phyloP scores from a whole-genome alignment of 1,140 invertebrate species.

The Nomia melanderi region DNA sequence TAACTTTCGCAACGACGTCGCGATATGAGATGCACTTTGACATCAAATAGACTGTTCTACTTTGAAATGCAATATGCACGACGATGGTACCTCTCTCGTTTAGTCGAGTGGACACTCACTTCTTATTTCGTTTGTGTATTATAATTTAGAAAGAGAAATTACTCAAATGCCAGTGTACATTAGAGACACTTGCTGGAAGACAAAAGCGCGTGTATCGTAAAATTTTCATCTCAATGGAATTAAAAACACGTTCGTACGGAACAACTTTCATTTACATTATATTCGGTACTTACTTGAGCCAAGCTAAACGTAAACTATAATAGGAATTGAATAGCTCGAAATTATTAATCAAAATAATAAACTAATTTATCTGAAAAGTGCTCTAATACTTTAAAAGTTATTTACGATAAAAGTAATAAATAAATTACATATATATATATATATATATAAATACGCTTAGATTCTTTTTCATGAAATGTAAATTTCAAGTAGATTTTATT shows the following conservation, averaged over 20 bases:
- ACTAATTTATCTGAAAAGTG: background rate
- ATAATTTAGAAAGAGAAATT: background rate
- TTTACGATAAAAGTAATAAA: background rate
- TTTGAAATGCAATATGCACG: constrained; percentile 69
- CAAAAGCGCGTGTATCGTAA: background rate
- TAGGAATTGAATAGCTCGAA: background rate
- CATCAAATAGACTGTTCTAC: constrained; percentile 65
- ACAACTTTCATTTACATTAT: too few relatives aligned
- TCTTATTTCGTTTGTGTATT: constrained; percentile 45
- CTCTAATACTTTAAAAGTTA: too few relatives aligned
- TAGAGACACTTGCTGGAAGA: background rate
- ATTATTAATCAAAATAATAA: background rate
- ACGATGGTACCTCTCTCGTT: constrained; percentile 58
- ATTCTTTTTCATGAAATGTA: too few relatives aligned
- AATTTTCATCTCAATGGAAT: background rate
- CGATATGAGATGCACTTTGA: constrained; percentile 48
- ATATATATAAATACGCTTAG: too few relatives aligned
- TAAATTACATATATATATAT: background rate
- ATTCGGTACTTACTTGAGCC: too few relatives aligned
- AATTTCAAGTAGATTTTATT: too few relatives aligned
- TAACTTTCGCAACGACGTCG: constrained; percentile 60
- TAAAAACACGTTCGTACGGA: background rate
- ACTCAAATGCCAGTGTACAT: background rate
- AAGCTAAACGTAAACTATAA: background rate
- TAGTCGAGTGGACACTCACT: constrained; percentile 63